These are phyloP conservation scores for Pachypanchax playfairii DNA, from an alignment of 2,113 vertebrate species.

Conservation along the genomic window DNA sequence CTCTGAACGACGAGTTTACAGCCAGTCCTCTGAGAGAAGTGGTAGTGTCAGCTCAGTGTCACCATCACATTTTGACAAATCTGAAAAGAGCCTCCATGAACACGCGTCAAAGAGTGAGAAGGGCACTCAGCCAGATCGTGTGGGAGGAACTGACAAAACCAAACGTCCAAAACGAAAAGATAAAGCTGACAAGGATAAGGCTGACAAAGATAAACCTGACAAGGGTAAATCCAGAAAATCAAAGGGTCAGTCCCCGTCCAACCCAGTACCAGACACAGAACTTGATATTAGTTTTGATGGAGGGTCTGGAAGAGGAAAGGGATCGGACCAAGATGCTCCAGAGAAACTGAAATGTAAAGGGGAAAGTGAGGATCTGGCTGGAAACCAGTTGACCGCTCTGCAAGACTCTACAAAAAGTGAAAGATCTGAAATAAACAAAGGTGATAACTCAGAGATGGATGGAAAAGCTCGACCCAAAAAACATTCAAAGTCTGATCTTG, in stretches of 20 bases:
- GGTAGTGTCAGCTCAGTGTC: slow-evolving; percentile 95
- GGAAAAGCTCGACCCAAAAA: slow-evolving; percentile 88
- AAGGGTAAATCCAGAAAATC: slow-evolving; percentile 87
- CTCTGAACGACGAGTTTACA: slow-evolving; percentile 90
- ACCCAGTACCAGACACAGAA: slow-evolving; percentile 85
- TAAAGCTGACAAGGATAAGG: slow-evolving; percentile 88
- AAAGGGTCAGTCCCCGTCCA: slow-evolving; percentile 89
- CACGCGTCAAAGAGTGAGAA: slow-evolving; percentile 87
- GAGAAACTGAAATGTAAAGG: slow-evolving; percentile 87
- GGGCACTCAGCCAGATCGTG: slow-evolving; percentile 83
- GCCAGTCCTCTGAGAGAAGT: slow-evolving; percentile 93
- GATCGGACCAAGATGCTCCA: slow-evolving; percentile 81
- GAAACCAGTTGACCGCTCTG: slow-evolving; percentile 78
- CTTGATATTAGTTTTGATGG: slow-evolving; percentile 85
- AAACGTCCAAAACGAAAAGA: slow-evolving; percentile 91
- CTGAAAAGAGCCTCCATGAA: slow-evolving; percentile 86
- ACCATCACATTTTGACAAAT: slow-evolving; percentile 91
- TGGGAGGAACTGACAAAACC: slow-evolving; percentile 82
- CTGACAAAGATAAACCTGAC: slow-evolving; percentile 84
- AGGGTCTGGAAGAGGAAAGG: slow-evolving; percentile 82
- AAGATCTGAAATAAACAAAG: slow-evolving; percentile 82
- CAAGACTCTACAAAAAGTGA: slow-evolving; percentile 85
- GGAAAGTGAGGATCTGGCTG: slow-evolving; percentile 82
- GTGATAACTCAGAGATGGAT: slow-evolving; percentile 87
- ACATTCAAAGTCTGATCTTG: slow-evolving; percentile 84